phyloP scores from a whole-genome alignment of 2,113 vertebrate species.

The Eudyptes chrysolophus region DNA sequence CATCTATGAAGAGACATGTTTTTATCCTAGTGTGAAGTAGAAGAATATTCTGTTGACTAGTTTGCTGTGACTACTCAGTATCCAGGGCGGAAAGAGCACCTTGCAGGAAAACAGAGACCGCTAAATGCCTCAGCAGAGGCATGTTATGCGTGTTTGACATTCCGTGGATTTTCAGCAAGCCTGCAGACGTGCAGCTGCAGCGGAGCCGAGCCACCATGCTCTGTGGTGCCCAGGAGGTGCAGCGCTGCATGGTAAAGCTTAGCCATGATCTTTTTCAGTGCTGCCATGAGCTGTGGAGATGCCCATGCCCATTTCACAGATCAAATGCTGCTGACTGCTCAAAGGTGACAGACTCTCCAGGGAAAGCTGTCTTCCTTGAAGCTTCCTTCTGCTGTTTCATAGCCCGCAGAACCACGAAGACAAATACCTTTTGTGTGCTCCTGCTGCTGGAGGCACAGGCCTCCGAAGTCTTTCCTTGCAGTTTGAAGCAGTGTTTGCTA shows the following conservation, averaged over 20 bases:
- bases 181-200: background rate
- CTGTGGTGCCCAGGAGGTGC: background rate
- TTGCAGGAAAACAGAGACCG: background rate
- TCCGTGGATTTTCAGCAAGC: background rate
- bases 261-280: background rate
- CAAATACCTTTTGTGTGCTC: background rate
- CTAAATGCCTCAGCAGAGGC: background rate
- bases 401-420: background rate
- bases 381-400: background rate
- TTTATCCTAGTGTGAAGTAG: background rate
- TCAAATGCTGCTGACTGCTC: background rate
- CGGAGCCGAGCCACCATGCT: fast-evolving
- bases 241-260: background rate
- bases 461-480: background rate
- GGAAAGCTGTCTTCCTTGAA: background rate
- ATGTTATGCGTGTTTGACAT: fast-evolving
- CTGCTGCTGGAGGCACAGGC: background rate
- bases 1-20: background rate
- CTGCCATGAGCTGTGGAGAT: background rate
- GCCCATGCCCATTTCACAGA: background rate
- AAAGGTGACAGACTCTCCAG: background rate
- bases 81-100: background rate
- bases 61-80: background rate
- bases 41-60: background rate
- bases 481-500: background rate